Base-by-base conservation (phyloP, 2,888 invertebrate species). In the Eupithecia subfuscata region DNA sequence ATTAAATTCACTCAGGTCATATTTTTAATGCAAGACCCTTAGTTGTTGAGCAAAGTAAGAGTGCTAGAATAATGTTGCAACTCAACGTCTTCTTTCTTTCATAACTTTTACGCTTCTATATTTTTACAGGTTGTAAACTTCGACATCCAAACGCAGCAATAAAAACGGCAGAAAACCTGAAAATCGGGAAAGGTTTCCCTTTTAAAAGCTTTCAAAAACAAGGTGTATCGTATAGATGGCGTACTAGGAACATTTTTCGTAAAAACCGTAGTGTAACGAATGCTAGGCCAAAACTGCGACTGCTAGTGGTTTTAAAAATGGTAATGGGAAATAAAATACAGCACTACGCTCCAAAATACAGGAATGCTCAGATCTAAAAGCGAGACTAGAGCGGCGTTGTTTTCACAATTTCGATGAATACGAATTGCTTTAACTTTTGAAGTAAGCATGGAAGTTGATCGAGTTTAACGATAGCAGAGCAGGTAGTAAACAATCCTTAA, bases 401-500 rank as follows among this genome's bases (percentile, higher is more conserved):
- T 25, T 60, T 60, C 14, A 60, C 25, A 60, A 60, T 60, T 56
- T 56, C 12, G 9, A 25, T 60, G 12, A 1, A 0, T 25, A 60
- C 60, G 6, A 60, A 25, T 60, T 60, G 25, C 6, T 25, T 60
- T 3, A 14, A 60, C 25, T 60, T 60, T 60, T 56, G 12, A 56
- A 56, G 52, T 52, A n/a, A 48, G 56, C 0, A 12, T 11, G 2
- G n/a, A 52, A 4, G 22, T 60, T 14, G 12, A 25, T 60, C 14
- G 14, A n/a, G n/a, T 60, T 60, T 25, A 25, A 25, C 25, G 60
- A 25, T 25, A 60, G 22, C 64, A 30, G 64, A 34, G 34, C 16
- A 64, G 34, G 64, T 64, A 34, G 12, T 67, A 37, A 40, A 68
- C 74, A 73, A 79, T 43, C 60, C 76, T 68, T 71, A 74, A 77